Conservation (phyloP, 2,113 vertebrate genomes). For the Gavialis gangeticus region DNA sequence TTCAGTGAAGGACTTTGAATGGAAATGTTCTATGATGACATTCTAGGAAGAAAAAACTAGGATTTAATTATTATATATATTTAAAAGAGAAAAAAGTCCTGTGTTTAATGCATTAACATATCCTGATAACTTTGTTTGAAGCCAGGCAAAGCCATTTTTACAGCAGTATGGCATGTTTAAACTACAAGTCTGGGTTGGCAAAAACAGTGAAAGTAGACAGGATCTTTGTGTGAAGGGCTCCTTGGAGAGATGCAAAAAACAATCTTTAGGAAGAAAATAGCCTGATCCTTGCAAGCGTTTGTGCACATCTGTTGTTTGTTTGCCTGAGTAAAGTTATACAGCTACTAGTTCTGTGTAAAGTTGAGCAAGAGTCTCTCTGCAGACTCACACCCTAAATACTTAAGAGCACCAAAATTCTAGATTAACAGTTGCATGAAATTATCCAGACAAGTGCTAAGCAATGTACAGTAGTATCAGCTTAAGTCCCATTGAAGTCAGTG, state of each 20-base stretch:
- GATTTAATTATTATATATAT: not conserved
- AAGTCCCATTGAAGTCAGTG: not conserved
- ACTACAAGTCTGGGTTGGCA: not conserved
- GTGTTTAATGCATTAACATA: too few species aligned
- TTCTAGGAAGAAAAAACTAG: constrained; percentile 26
- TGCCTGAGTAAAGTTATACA: not conserved
- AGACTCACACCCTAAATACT: not conserved
- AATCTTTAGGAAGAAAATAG: accelerated
- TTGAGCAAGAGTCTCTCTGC: not conserved
- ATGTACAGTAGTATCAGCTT: not conserved
- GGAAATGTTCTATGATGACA: constrained; percentile 24
- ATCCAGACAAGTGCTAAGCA: not conserved
- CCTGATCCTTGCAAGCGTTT: accelerated
- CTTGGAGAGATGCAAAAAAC: too few species aligned
- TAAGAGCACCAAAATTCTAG: not conserved
- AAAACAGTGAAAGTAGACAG: accelerated
- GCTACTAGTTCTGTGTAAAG: not conserved
- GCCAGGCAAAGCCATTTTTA: not conserved
- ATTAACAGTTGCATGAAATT: not conserved
- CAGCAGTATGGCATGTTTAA: accelerated
- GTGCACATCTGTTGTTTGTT: not conserved
- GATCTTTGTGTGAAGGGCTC: accelerated
- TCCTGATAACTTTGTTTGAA: not conserved
- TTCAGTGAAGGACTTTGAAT: not conserved
- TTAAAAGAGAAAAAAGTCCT: too few species aligned